These are phyloP conservation scores for Apis laboriosa DNA, from an alignment of 1,140 invertebrate species.

Conservation along the genomic window DNA sequence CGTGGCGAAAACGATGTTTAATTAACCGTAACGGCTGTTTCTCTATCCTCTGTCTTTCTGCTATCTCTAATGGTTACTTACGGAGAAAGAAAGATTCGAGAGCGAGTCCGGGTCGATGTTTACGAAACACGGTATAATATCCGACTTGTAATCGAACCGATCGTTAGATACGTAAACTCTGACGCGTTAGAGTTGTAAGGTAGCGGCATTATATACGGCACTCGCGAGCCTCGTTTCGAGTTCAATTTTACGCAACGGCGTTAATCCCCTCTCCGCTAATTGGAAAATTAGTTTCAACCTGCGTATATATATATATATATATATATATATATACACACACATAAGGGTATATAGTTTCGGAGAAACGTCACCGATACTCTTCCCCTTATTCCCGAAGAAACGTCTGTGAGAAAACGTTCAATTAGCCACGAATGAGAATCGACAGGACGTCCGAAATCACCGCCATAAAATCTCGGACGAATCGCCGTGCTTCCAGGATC, in stretches of 20 bases:
- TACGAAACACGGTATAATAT: conserved; percentile 11
- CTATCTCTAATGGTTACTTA: no score
- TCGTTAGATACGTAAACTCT: conserved; percentile 20
- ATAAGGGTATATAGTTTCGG: conserved; percentile 16
- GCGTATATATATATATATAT: no score
- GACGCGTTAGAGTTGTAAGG: conserved; percentile 4
- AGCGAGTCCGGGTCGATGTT: no score
- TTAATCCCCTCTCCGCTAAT: conserved; percentile 46
- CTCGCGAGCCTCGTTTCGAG: conserved; percentile 22
- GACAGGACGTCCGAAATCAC: conserved; percentile 73
- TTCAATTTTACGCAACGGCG: conserved; percentile 49
- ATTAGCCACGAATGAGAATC: conserved; percentile 73
- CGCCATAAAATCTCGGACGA: conserved; percentile 71
- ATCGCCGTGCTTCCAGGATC: conserved; percentile 69
- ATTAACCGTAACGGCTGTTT: conserved; percentile 6
- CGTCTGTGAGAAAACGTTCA: conserved; percentile 77
- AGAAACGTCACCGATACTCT: conserved; percentile 1
- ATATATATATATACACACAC: not conserved
- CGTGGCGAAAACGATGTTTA: conserved; percentile 9
- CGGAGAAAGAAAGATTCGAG: not conserved
- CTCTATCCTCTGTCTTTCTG: not conserved
- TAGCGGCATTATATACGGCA: conserved; percentile 14
- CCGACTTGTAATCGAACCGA: not conserved
- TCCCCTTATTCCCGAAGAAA: conserved; percentile 51
- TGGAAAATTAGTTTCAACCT: conserved; percentile 56